Percentiles rank a stretch among this genome's conserved stretches.
Evolutionary conservation across 2,888 invertebrate genomes (phyloP).

Genomic region (Ectropis crepuscularia): DNA sequence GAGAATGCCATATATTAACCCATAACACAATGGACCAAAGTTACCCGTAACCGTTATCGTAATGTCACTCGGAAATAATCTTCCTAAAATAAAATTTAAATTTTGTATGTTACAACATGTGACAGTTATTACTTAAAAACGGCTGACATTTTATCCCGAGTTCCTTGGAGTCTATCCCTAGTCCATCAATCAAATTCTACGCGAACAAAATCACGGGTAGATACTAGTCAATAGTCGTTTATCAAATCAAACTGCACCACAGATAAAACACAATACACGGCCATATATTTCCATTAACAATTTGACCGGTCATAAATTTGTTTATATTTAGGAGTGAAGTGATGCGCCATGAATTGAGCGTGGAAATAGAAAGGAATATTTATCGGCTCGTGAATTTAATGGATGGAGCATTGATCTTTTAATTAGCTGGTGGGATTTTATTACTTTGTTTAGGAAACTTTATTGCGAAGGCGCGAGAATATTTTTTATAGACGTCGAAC

Average conservation of each 20-base stretch:
- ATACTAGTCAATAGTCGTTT: constrained; percentile 38
- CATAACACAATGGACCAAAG: too few relatives aligned
- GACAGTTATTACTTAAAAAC: too few relatives aligned
- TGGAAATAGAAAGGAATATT: constrained; percentile 39
- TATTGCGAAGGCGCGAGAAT: constrained; percentile 15
- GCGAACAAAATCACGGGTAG: too few relatives aligned
- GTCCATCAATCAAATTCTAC: too few relatives aligned
- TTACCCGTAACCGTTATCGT: too few relatives aligned
- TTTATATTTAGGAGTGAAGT: constrained; percentile 55
- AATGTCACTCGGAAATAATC: too few relatives aligned
- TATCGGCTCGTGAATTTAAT: constrained; percentile 39
- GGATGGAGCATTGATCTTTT: constrained; percentile 48
- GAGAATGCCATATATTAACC: too few relatives aligned
- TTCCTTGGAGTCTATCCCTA: too few relatives aligned
- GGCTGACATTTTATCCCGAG: too few relatives aligned
- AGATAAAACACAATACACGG: constrained; percentile 34
- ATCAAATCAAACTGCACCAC: constrained; percentile 48
- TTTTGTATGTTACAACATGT: too few relatives aligned
- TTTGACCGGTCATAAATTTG: constrained; percentile 44
- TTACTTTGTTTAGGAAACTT: constrained; percentile 32
- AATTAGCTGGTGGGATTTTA: constrained; percentile 41
- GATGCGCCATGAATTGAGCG: constrained; percentile 52
- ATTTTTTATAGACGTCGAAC: neutral
- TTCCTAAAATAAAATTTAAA: too few relatives aligned
- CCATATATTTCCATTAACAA: constrained; percentile 58